Evolutionary conservation across 2,888 invertebrate species (phyloP).

Genomic region (Lomographa bimaculata): DNA sequence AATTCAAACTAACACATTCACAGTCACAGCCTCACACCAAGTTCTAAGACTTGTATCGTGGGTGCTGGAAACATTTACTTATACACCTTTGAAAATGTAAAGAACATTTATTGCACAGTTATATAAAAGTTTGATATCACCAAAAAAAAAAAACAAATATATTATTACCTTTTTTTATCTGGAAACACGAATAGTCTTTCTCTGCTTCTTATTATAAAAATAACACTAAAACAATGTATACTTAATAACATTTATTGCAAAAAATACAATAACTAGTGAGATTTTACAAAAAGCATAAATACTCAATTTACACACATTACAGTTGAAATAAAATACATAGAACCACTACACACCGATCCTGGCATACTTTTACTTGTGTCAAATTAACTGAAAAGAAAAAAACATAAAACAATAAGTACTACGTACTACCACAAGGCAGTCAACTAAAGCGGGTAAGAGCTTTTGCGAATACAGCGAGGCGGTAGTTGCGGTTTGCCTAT

Average conservation of each 20-base stretch:
- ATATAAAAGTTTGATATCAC: too few species aligned
- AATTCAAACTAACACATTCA: too few species aligned
- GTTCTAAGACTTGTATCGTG: too few species aligned
- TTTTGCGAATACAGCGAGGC: too few species aligned
- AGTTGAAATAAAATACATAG: conserved; percentile 32
- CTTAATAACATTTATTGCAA: conserved; percentile 16
- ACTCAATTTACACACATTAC: conserved; percentile 45
- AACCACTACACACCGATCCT: conserved; percentile 73
- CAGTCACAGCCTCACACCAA: too few species aligned
- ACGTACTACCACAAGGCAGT: background rate
- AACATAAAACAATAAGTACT: conserved; percentile 27
- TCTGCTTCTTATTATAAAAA: too few species aligned
- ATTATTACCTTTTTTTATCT: conserved; percentile 27
- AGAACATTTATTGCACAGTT: too few species aligned
- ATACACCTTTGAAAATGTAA: too few species aligned
- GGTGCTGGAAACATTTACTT: too few species aligned
- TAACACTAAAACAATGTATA: background rate
- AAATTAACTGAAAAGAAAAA: conserved; percentile 79
- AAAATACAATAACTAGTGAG: conserved; percentile 37
- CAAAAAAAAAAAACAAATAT: conserved; percentile 1
- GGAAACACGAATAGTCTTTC: too few species aligned
- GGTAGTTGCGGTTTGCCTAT: too few species aligned
- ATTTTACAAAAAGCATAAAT: conserved; percentile 38
- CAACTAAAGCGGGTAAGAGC: too few species aligned
- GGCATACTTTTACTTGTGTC: conserved; percentile 60